A percentile compares a stretch with the other conserved stretches of the same genome.
Conservation (phyloP, 2,797 vertebrate species). For the Micropoecilia bifurca region DNA sequence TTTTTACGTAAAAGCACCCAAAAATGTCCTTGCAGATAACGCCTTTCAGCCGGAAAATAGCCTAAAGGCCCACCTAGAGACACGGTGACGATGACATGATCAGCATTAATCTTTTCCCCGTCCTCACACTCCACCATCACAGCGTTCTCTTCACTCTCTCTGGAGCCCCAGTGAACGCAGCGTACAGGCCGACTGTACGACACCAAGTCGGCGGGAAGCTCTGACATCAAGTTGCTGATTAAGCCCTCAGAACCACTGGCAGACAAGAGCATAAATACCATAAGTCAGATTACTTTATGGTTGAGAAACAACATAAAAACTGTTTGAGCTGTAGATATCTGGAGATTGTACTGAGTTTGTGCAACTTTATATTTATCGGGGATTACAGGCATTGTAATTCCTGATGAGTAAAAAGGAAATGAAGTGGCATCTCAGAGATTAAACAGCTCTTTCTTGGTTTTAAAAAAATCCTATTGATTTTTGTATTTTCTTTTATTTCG, state of each 20-base stretch:
- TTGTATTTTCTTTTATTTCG: background rate
- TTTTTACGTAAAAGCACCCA: background rate
- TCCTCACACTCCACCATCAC: slow-evolving; percentile 18
- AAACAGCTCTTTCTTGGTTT: background rate
- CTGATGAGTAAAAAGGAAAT: background rate
- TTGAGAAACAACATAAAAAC: slow-evolving; percentile 16
- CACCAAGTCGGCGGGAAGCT: slow-evolving; percentile 70
- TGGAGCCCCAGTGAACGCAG: slow-evolving; percentile 18
- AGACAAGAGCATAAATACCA: background rate
- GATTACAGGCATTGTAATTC: background rate
- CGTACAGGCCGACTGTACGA: slow-evolving; percentile 83
- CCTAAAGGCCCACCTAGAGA: slow-evolving; percentile 10
- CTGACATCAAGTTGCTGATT: slow-evolving; percentile 19
- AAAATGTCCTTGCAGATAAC: background rate
- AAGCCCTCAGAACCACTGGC: slow-evolving; percentile 61
- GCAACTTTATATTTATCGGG: background rate
- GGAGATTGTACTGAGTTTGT: background rate
- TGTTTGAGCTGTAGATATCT: background rate
- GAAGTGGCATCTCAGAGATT: background rate
- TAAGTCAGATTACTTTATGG: background rate
- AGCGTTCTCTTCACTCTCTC: background rate
- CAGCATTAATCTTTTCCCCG: slow-evolving; percentile 78
- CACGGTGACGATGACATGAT: slow-evolving; percentile 84
- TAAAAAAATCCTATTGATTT: background rate
- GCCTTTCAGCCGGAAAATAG: background rate